phyloP scores from a whole-genome alignment of 2,113 vertebrate genomes.

The Grammatotria lemairii region DNA sequence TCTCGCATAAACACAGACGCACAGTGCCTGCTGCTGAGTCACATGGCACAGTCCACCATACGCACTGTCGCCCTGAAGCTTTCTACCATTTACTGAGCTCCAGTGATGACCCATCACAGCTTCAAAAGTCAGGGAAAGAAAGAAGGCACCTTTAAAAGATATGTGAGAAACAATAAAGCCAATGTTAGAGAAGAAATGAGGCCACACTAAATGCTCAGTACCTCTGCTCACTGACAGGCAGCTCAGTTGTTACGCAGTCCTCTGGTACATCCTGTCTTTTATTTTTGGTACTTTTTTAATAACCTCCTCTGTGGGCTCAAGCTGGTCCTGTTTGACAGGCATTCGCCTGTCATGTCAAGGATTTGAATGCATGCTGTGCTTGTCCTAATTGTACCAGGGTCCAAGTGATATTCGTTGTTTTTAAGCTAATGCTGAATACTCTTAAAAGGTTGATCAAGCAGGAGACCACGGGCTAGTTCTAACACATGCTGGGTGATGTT shows the following conservation, averaged over 20 bases:
- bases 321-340: not conserved
- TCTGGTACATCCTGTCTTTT: not conserved
- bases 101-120: not conserved
- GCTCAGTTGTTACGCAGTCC: not conserved
- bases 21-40: slow-evolving; percentile 11
- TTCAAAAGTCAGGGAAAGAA: not conserved
- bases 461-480: not conserved
- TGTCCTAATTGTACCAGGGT: not conserved
- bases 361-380: not conserved
- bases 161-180: not conserved
- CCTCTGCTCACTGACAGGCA: not conserved
- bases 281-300: slow-evolving; percentile 15
- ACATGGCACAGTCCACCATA: not conserved
- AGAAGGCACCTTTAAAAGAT: not conserved
- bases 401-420: not conserved
- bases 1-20: not conserved
- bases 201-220: not conserved
- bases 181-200: not conserved
- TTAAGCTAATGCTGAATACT: not conserved
- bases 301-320: not conserved
- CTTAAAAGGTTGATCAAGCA: not conserved
- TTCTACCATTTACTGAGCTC: slow-evolving; percentile 6
- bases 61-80: not conserved
- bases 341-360: not conserved
- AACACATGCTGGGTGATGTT: not conserved